phyloP scores from a whole-genome alignment of 2,888 invertebrate species.

The Halictus quadricinctus region DNA sequence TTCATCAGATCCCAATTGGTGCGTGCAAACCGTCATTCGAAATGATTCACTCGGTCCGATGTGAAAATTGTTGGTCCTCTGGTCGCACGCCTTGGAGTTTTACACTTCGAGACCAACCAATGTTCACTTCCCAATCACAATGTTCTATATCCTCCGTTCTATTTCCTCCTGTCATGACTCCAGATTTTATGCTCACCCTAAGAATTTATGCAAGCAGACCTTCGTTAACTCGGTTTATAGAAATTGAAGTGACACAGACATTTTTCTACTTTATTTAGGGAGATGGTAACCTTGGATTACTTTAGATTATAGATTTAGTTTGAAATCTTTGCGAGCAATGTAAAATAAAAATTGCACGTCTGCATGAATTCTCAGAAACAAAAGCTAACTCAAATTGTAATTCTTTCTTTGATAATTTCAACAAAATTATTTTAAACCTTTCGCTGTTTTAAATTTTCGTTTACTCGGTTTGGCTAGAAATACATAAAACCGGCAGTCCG shows the following conservation, averaged over 20 bases:
- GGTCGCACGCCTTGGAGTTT: neutral
- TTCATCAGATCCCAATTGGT: neutral
- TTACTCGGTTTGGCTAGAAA: neutral
- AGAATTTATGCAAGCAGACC: neutral
- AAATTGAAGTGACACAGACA: neutral
- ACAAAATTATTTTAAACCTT: too few species aligned
- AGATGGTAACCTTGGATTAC: neutral
- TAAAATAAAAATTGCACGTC: neutral
- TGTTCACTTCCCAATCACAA: too few species aligned
- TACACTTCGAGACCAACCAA: neutral
- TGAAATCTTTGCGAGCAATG: too few species aligned
- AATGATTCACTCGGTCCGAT: neutral
- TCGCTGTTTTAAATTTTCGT: too few species aligned
- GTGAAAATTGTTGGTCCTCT: neutral
- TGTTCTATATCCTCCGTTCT: too few species aligned
- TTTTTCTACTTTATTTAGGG: neutral
- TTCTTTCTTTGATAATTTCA: neutral
- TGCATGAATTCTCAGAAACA: neutral
- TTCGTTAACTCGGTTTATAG: neutral
- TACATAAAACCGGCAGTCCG: neutral
- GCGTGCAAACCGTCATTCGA: neutral
- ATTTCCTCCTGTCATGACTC: neutral
- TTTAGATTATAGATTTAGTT: too few species aligned
- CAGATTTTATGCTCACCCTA: neutral
- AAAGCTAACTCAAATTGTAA: neutral